Evolutionary conservation across 2,797 vertebrate species (phyloP).

Genomic region (Fringilla coelebs): DNA sequence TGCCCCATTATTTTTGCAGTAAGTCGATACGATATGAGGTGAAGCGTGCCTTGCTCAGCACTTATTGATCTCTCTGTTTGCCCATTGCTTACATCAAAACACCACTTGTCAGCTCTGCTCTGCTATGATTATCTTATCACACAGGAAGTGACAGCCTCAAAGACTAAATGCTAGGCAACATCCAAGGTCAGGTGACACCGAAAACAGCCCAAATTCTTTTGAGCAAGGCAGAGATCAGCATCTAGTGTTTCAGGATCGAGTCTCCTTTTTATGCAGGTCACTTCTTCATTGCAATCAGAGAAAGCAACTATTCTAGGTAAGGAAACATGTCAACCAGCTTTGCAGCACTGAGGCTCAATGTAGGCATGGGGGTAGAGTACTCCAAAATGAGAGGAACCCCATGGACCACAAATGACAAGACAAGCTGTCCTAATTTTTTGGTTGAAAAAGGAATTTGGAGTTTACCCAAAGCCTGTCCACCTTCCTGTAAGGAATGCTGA

Average conservation of each 20-base stretch:
- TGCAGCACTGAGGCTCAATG: neutral
- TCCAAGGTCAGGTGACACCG: constrained; percentile 41
- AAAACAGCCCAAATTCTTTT: neutral
- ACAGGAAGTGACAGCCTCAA: constrained; percentile 61
- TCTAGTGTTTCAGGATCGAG: neutral
- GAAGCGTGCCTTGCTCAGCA: constrained; percentile 77
- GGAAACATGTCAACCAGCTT: neutral
- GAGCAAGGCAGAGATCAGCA: neutral
- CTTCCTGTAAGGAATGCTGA: neutral
- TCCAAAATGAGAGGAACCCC: neutral
- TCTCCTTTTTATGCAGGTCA: neutral
- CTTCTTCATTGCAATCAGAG: neutral
- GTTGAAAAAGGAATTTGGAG: neutral
- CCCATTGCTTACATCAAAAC: constrained; percentile 77
- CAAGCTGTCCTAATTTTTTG: neutral
- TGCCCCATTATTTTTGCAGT: constrained; percentile 71
- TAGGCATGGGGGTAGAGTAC: neutral
- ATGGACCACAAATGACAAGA: neutral
- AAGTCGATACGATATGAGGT: constrained; percentile 73
- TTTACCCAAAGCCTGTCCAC: neutral
- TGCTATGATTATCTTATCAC: constrained; percentile 74
- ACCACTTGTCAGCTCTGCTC: constrained; percentile 68
- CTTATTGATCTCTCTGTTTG: constrained; percentile 75
- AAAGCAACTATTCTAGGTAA: neutral
- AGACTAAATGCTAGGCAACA: constrained; percentile 28